A percentile compares a stretch with the other conserved stretches of the same genome.
Conservation (phyloP, 2,888 invertebrate species). For the Nomada fabriciana region DNA sequence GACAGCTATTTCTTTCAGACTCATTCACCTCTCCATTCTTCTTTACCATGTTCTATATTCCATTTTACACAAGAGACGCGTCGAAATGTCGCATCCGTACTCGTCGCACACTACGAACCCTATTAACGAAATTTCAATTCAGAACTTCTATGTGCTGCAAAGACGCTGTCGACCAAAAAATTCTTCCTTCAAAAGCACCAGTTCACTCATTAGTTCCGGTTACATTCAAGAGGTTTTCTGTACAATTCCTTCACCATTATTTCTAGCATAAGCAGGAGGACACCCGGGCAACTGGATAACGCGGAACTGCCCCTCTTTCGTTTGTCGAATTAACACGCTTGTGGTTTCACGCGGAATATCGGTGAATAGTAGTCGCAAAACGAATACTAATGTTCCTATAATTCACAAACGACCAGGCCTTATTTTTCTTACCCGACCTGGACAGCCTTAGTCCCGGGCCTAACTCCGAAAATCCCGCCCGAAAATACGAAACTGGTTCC, state of each 20-base stretch:
- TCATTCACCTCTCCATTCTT: slow-evolving; percentile 31
- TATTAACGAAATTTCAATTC: not conserved
- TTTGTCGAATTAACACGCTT: slow-evolving; percentile 13
- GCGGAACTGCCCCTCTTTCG: not conserved
- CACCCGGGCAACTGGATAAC: not conserved
- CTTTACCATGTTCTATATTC: slow-evolving; percentile 56
- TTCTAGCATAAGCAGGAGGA: not conserved
- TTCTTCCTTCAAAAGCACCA: slow-evolving; percentile 8
- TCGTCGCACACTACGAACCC: slow-evolving; percentile 17
- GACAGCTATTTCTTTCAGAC: slow-evolving; percentile 64
- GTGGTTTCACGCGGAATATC: not conserved
- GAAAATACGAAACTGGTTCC: slow-evolving; percentile 61
- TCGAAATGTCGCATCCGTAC: slow-evolving; percentile 35
- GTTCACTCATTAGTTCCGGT: slow-evolving; percentile 51
- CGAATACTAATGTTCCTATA: slow-evolving; percentile 38
- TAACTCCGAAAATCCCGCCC: not conserved
- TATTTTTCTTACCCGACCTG: not conserved
- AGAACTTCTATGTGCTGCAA: slow-evolving; percentile 13
- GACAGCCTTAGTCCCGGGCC: not conserved
- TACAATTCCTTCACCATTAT: slow-evolving; percentile 17
- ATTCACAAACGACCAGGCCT: slow-evolving; percentile 15
- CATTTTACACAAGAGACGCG: slow-evolving; percentile 49
- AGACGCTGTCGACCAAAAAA: not conserved
- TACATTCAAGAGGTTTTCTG: not conserved
- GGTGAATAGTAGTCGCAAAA: not conserved